Evolutionary conservation across 2,797 vertebrate species (phyloP).

Genomic region (Potorous gilbertii): DNA sequence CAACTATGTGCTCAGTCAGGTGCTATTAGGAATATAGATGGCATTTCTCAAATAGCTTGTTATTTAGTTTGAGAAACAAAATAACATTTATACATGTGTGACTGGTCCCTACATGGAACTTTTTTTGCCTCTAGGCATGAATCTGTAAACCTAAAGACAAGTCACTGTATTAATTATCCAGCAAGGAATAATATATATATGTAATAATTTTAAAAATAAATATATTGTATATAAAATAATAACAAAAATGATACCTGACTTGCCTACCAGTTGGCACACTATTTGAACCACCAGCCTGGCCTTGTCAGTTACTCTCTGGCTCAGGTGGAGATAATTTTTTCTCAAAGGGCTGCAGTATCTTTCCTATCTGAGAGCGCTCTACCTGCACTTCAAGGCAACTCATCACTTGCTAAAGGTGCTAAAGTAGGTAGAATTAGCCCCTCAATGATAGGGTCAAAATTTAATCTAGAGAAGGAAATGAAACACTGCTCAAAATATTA

Average conservation of each 20-base stretch:
- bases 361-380: background rate
- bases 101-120: background rate
- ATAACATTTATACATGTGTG: background rate
- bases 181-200: background rate
- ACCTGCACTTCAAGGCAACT: background rate
- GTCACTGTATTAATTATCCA: background rate
- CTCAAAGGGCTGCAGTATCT: background rate
- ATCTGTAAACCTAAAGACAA: background rate
- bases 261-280: background rate
- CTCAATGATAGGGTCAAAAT: background rate
- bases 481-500: background rate
- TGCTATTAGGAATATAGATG: background rate
- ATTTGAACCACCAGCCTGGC: background rate
- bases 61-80: background rate
- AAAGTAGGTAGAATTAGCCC: background rate
- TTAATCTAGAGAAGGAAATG: background rate
- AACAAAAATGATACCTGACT: background rate
- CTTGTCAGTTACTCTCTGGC: background rate
- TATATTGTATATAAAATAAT: too few relatives aligned
- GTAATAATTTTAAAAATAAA: too few relatives aligned
- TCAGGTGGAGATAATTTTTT: background rate
- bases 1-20: background rate
- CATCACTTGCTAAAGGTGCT: background rate
- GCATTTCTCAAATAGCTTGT: background rate
- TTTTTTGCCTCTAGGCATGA: background rate